Conservation (phyloP, 1,140 invertebrate species). For the Drosophila kepulauana region DNA sequence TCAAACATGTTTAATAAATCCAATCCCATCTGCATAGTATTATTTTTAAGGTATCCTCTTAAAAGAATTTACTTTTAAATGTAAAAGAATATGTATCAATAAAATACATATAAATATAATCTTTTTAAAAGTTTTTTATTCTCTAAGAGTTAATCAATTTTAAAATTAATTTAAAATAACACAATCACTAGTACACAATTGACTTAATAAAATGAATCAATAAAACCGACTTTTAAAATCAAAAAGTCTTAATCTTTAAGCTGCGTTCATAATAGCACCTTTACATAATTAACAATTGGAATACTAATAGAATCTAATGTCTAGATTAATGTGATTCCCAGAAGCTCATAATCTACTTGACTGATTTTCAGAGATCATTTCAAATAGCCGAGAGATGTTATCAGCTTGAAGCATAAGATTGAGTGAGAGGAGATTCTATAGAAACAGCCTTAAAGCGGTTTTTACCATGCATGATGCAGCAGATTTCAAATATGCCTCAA, state of each 20-base stretch:
- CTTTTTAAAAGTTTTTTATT: no score
- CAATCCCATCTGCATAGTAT: no score
- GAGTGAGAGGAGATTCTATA: conserved; percentile 2
- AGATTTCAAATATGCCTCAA: conserved; percentile 7
- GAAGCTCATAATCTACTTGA: conserved; percentile 14
- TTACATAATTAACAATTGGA: conserved; percentile 1
- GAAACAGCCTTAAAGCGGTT: conserved; percentile 28
- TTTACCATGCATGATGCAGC: conserved; percentile 42
- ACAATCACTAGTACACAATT: no score
- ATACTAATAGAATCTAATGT: background rate
- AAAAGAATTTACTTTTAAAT: no score
- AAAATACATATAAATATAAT: no score
- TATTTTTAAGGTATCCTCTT: no score
- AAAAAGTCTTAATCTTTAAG: background rate
- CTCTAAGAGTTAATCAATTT: no score
- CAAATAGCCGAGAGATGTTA: conserved; percentile 18
- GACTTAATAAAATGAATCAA: no score
- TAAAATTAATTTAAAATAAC: no score
- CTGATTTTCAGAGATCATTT: conserved; percentile 27
- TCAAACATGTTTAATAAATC: no score
- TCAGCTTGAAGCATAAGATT: conserved; percentile 35
- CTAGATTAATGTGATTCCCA: background rate
- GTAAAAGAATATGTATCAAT: no score
- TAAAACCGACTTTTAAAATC: no score
- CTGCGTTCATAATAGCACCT: background rate